These are phyloP conservation scores for Neuroscelio doddi DNA, from an alignment of 2,888 invertebrate species.

Conservation along the genomic window DNA sequence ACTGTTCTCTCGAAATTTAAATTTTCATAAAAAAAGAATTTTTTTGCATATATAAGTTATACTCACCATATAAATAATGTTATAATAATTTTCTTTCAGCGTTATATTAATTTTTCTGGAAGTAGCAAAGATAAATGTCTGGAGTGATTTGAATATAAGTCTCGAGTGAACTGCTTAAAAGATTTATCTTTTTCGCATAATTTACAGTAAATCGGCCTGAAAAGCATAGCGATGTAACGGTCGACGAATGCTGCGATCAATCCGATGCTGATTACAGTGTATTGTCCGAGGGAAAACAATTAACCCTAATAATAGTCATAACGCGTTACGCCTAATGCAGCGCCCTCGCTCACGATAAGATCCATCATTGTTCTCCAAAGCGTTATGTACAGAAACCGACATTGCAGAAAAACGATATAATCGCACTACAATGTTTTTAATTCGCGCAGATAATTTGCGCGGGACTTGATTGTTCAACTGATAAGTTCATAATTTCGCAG, in stretches of 20 bases:
- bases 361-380: conserved; percentile 47
- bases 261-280: conserved; percentile 48
- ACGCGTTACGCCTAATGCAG: conserved; percentile 58
- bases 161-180: conserved; percentile 11
- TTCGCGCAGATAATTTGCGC: conserved; percentile 46
- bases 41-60: too few species aligned
- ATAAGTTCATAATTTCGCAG: conserved; percentile 39
- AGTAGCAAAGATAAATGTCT: conserved; percentile 22
- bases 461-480: conserved; percentile 26
- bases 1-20: too few species aligned
- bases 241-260: conserved; percentile 52
- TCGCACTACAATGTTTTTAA: conserved; percentile 41
- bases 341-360: conserved; percentile 44
- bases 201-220: conserved; percentile 53
- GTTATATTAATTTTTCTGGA: conserved; percentile 25
- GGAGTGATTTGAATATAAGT: conserved; percentile 27
- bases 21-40: too few species aligned
- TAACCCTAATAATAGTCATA: conserved; percentile 65
- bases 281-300: conserved; percentile 61
- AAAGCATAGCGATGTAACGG: conserved; percentile 55
- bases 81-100: too few species aligned
- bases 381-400: conserved; percentile 27
- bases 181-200: conserved; percentile 49
- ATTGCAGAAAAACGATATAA: conserved; percentile 27
- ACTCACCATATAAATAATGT: too few species aligned